phyloP scores from a whole-genome alignment of 1,140 invertebrate genomes.

The Diuraphis noxia region DNA sequence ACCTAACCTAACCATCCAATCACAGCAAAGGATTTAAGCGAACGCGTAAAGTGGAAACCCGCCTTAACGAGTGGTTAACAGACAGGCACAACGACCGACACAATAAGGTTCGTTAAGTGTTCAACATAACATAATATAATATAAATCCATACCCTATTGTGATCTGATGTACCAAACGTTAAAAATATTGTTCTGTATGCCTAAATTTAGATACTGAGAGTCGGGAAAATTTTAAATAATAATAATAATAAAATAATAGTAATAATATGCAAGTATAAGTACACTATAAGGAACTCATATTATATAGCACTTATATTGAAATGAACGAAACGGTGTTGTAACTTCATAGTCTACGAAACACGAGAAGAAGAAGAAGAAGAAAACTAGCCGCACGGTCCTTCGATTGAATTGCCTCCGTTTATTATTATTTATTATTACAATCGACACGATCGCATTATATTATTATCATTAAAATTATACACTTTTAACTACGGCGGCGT shows the following conservation, averaged over 20 bases:
- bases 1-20: too few species aligned
- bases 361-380: background rate
- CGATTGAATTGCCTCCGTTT: background rate
- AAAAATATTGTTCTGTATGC: too few species aligned
- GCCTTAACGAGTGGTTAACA: background rate
- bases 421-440: slow-evolving; percentile 13
- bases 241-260: background rate
- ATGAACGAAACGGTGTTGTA: background rate
- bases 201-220: too few species aligned
- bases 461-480: background rate
- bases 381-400: background rate
- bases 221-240: too few species aligned
- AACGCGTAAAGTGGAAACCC: too few species aligned
- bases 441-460: slow-evolving; percentile 5
- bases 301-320: too few species aligned
- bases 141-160: too few species aligned
- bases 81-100: background rate
- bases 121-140: background rate
- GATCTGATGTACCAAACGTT: too few species aligned
- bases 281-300: background rate
- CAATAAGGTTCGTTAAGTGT: background rate
- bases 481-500: background rate
- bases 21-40: too few species aligned
- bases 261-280: background rate
- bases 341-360: background rate